phyloP scores from a whole-genome alignment of 2,113 vertebrate genomes.

The Cyphomyrus discorhynchus region DNA sequence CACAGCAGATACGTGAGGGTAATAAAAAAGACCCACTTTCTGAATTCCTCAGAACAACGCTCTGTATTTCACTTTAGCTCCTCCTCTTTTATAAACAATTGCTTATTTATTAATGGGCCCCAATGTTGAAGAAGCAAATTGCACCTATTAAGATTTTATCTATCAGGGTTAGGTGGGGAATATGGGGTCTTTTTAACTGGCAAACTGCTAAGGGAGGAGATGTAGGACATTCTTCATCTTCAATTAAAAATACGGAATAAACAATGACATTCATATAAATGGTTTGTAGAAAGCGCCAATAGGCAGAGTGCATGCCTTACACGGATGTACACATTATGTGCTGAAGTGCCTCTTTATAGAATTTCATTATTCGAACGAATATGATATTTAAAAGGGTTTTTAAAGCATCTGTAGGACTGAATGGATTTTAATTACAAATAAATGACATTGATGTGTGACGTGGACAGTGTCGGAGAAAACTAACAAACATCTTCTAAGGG shows the following conservation, averaged over 20 bases:
- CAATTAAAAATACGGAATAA: conserved; percentile 18
- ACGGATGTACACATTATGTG: neutral
- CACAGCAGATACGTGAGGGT: neutral
- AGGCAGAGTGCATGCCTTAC: neutral
- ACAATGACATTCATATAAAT: conserved; percentile 4
- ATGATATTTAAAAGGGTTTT: conserved; percentile 1
- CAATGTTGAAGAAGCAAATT: conserved; percentile 15
- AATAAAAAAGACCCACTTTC: neutral
- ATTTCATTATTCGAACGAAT: neutral
- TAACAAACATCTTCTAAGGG: conserved; percentile 9
- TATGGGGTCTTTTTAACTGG: neutral
- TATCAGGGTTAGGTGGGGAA: neutral
- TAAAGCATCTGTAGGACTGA: conserved; percentile 2
- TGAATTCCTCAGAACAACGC: neutral
- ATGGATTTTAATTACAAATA: conserved; percentile 18
- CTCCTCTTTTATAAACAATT: neutral
- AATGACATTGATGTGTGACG: neutral
- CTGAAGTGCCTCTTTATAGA: neutral
- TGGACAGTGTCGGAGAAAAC: neutral
- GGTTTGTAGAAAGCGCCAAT: neutral
- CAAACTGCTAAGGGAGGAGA: conserved; percentile 15
- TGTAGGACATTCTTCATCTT: conserved; percentile 32
- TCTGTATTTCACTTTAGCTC: neutral
- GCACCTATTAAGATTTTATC: neutral
- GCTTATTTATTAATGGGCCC: conserved; percentile 15